Conservation (phyloP, 2,113 vertebrate genomes). For the Gambusia affinis region DNA sequence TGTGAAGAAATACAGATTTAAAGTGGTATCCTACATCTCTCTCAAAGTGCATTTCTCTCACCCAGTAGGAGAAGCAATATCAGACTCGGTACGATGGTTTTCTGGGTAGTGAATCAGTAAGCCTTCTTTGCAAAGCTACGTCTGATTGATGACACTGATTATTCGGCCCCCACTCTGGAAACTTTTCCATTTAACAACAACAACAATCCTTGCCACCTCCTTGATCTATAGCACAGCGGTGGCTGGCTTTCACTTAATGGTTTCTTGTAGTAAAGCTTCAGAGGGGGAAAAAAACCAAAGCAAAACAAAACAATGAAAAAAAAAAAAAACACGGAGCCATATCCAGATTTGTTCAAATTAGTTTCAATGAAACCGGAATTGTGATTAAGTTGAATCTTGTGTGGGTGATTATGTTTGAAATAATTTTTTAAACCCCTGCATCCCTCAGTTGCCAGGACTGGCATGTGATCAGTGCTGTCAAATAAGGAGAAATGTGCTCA, state of each 20-base stretch:
- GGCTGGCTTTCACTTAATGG: too few relatives aligned
- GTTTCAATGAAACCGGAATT: conserved; percentile 19
- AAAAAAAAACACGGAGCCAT: background rate
- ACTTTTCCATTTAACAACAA: conserved; percentile 18
- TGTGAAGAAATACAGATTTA: background rate
- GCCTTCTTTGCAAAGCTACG: conserved; percentile 11
- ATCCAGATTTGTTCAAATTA: conserved; percentile 24
- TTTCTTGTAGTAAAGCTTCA: too few relatives aligned
- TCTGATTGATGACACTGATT: conserved; percentile 47
- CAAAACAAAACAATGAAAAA: background rate
- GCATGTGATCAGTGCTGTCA: conserved; percentile 54
- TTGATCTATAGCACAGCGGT: conserved; percentile 21
- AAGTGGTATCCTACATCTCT: background rate
- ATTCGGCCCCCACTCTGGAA: conserved; percentile 28
- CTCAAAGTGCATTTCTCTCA: conserved; percentile 30
- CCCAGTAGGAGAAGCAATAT: conserved; percentile 2
- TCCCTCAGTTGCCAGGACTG: conserved; percentile 51
- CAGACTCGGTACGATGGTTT: conserved; percentile 14
- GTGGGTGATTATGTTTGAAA: conserved; percentile 50
- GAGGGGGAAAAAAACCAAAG: background rate
- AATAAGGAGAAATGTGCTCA: conserved; percentile 54
- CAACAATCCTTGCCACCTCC: background rate
- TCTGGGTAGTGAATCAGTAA: conserved; percentile 23
- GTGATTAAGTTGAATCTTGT: conserved; percentile 33
- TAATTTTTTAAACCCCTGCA: conserved; percentile 28